Percentiles rank a stretch among this genome's conserved stretches.
These are phyloP conservation scores for Cryptoleucopteryx plumbea DNA, from an alignment of 2,113 vertebrate genomes.

Conservation along the genomic window DNA sequence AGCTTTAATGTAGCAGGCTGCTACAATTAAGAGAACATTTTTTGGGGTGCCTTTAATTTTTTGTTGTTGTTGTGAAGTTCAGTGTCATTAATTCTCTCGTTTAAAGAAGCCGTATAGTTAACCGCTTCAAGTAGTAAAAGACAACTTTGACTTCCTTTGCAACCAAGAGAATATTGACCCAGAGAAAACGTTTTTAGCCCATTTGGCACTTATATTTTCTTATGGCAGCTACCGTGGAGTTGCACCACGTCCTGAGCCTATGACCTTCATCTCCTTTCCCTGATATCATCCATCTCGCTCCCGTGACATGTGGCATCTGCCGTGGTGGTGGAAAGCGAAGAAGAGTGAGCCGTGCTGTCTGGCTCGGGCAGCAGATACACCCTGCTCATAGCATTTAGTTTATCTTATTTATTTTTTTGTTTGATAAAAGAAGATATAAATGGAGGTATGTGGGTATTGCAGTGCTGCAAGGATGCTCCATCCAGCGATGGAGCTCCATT, in stretches of 20 bases:
- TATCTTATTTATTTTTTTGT: background rate
- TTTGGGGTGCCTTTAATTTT: constrained; percentile 58
- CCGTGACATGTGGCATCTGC: background rate
- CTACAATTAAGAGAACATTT: constrained; percentile 62
- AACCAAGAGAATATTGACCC: too few relatives aligned
- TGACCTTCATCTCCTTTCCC: background rate
- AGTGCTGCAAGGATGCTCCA: background rate
- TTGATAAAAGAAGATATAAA: background rate
- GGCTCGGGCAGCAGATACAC: background rate
- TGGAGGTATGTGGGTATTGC: fast-evolving
- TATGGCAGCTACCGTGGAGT: fast-evolving
- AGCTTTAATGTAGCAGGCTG: constrained; percentile 49
- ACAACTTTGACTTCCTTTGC: background rate
- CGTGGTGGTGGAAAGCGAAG: background rate
- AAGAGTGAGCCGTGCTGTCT: fast-evolving
- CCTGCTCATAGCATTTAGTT: background rate
- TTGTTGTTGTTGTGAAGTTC: constrained; percentile 23
- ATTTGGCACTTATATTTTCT: background rate
- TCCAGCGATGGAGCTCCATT: fast-evolving
- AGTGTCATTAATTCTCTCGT: constrained; percentile 33
- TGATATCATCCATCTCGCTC: background rate
- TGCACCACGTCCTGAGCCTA: fast-evolving
- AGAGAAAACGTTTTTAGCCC: background rate
- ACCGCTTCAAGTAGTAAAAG: background rate
- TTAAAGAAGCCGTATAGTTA: background rate